Evolutionary conservation across 1,140 invertebrate species (phyloP), one percentile per base, ranked within the genome.

Genomic region (Agrypnia vestita): DNA sequence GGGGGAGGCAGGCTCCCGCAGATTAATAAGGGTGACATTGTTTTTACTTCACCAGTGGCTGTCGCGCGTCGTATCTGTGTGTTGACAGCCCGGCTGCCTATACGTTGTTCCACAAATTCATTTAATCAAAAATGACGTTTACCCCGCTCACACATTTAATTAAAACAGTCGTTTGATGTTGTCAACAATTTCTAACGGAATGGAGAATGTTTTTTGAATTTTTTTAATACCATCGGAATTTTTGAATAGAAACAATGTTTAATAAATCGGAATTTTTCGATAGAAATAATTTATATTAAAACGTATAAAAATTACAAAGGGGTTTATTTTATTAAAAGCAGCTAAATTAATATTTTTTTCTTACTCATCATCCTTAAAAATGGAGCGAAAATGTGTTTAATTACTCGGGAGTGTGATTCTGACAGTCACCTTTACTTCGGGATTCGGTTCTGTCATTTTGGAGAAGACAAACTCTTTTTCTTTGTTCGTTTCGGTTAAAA

Each of bases 1-100:
- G 10, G 51, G 49, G 11, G 15, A 21, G 15, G 44, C n/a, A 25
- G 17, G 35, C 35, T 13, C 17, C 47, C 35, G 43, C 44, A 79
- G 78, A 82, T 82, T 82, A 82, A 80, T 80, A 82, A 80, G 77
- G 81, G 74, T 59, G 72, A 53, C 74, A 62, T 79, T 79, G 81
- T 82, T 82, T 82, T 82, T 79, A 55, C 46, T 46, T 78, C 56
- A 62, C 25, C 51, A 13, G 43, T 51, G 78, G 49, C 35, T 51
- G 35, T 74, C 21, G 47, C 35, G 35, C 17, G 25, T 17, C 62
- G 78, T 74, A 73, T 72, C 71, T 64, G 56, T 80, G 59, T 80
- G 78, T 51, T 79, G 67, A 73, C 78, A 79, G 71, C 61, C 47
- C 12, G 49, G 51, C 11, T 75, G 43, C 43, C 43, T n/a, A 61